Conservation (phyloP, 2,888 invertebrate species). For the Eugnorisma glareosa region DNA sequence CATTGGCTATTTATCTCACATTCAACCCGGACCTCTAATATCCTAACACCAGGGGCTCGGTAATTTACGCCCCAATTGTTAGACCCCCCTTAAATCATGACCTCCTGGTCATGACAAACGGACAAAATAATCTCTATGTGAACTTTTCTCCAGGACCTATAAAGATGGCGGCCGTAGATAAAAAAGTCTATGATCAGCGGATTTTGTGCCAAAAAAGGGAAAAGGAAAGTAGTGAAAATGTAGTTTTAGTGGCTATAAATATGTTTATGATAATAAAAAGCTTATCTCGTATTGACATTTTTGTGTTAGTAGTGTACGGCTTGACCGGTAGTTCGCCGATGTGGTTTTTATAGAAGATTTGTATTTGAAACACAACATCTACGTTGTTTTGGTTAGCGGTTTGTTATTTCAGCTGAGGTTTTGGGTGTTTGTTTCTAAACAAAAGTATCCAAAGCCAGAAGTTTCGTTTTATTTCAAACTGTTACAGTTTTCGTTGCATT, state of each 20-base stretch:
- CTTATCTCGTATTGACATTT: slow-evolving; percentile 52
- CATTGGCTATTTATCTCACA: slow-evolving; percentile 23
- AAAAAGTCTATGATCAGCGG: slow-evolving; percentile 57
- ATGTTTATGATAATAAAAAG: slow-evolving; percentile 64
- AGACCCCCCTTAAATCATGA: slow-evolving; percentile 61
- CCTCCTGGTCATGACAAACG: slow-evolving; percentile 42
- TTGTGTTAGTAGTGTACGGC: slow-evolving; percentile 28
- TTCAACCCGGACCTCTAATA: slow-evolving; percentile 29
- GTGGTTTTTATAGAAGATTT: neutral
- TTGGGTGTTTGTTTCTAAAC: neutral
- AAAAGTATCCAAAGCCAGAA: neutral
- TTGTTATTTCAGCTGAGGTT: neutral
- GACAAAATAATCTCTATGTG: slow-evolving; percentile 48
- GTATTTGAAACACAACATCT: neutral
- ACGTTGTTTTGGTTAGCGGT: neutral
- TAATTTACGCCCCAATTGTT: slow-evolving; percentile 62
- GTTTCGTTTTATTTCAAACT: neutral
- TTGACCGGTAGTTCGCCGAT: slow-evolving; percentile 36
- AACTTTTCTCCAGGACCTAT: slow-evolving; percentile 56
- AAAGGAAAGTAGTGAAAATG: slow-evolving; percentile 46
- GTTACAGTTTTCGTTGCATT: neutral
- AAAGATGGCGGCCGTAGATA: slow-evolving; percentile 62
- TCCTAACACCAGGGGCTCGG: slow-evolving; percentile 42
- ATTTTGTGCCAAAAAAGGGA: slow-evolving; percentile 55
- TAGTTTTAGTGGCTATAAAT: slow-evolving; percentile 59